phyloP scores from a whole-genome alignment of 2,797 vertebrate species.

The Clamator glandarius region DNA sequence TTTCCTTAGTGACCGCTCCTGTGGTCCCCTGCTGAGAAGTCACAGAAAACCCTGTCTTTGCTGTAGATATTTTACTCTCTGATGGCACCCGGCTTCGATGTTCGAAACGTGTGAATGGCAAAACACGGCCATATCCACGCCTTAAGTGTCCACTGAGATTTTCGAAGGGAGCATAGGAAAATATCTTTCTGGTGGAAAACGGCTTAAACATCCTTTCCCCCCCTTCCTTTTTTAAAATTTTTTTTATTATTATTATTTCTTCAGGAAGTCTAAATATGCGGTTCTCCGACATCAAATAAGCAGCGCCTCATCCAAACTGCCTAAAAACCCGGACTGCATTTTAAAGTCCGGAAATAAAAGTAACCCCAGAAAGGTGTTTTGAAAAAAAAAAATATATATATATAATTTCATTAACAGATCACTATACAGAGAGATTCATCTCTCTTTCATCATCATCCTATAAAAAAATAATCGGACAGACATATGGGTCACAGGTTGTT shows the following conservation, averaged over 20 bases:
- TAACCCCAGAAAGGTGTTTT: constrained; percentile 38
- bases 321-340: background rate
- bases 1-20: background rate
- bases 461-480: constrained; percentile 46
- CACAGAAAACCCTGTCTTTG: background rate
- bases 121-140: background rate
- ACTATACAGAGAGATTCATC: constrained; percentile 25
- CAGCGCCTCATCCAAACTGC: background rate
- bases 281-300: background rate
- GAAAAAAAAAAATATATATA: background rate
- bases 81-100: background rate
- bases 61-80: background rate
- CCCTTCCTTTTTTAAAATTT: accelerated
- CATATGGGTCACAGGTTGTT: constrained; percentile 61
- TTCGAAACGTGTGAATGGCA: background rate
- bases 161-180: background rate
- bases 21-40: background rate
- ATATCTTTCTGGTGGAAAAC: background rate
- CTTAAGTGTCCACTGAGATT: background rate
- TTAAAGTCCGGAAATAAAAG: constrained; percentile 40
- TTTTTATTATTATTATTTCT: background rate
- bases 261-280: background rate
- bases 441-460: constrained; percentile 59
- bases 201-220: background rate
- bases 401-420: constrained; percentile 24